Conservation (phyloP, 2,797 vertebrate species). For the Acipenser transmontanus region DNA sequence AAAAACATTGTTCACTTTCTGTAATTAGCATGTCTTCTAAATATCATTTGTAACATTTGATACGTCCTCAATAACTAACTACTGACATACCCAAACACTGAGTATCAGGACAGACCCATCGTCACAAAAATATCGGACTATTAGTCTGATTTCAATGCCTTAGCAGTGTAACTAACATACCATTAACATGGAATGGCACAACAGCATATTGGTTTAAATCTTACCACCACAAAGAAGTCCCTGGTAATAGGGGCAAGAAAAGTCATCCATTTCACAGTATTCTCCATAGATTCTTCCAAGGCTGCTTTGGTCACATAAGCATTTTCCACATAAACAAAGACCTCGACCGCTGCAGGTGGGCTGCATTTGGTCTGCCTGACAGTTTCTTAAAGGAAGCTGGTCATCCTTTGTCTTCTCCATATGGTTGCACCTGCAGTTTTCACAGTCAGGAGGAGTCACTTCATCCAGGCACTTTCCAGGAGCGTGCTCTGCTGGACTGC, state of each 20-base stretch:
- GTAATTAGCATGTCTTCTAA: too few relatives aligned
- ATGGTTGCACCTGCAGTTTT: constrained; percentile 36
- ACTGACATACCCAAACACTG: too few relatives aligned
- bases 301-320: constrained; percentile 76
- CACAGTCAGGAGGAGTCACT: constrained; percentile 32
- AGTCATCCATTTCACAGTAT: constrained; percentile 89
- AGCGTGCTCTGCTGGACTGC: constrained; percentile 28
- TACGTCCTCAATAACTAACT: too few relatives aligned
- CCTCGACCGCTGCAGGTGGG: constrained; percentile 78
- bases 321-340: constrained; percentile 77
- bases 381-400: constrained; percentile 35
- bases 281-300: constrained; percentile 79
- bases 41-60: too few relatives aligned
- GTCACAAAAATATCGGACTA: too few relatives aligned
- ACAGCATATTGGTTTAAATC: constrained; percentile 14
- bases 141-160: too few relatives aligned
- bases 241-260: constrained; percentile 79
- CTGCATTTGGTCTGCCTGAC: constrained; percentile 49
- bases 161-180: too few relatives aligned
- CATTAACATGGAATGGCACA: too few relatives aligned
- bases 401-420: constrained; percentile 34
- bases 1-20: too few relatives aligned
- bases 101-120: too few relatives aligned
- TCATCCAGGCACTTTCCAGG: constrained; percentile 49
- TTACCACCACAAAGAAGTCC: constrained; percentile 82